These are phyloP conservation scores for Tribolium castaneum DNA, from an alignment of 1,140 invertebrate species.

Conservation along the genomic window DNA sequence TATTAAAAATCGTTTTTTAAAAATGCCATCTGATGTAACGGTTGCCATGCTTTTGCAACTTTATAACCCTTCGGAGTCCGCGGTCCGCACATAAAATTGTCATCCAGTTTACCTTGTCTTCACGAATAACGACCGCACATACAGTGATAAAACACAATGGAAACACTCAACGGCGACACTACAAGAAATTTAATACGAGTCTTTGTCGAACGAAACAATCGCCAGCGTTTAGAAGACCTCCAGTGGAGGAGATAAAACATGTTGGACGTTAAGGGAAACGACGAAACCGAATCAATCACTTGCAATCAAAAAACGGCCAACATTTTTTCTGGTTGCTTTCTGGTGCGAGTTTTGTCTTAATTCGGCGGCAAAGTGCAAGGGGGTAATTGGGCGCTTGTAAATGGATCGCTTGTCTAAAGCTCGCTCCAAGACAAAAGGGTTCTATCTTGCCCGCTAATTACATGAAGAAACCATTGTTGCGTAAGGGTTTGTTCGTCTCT, in stretches of 20 bases:
- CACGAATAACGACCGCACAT: constrained; percentile 25
- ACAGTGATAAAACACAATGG: constrained; percentile 31
- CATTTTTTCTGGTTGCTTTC: not conserved
- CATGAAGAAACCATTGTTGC: constrained; percentile 56
- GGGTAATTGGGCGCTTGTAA: constrained; percentile 45
- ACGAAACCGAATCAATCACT: not conserved
- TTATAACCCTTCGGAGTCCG: constrained; percentile 45
- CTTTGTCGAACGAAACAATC: constrained; percentile 10
- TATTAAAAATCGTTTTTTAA: constrained; percentile 49
- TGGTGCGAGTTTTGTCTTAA: not conserved
- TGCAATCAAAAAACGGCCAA: not conserved
- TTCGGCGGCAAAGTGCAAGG: constrained; percentile 30
- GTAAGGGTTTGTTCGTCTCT: constrained; percentile 53
- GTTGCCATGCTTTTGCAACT: constrained; percentile 37
- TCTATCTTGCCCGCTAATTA: constrained; percentile 55
- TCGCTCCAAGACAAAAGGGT: constrained; percentile 38
- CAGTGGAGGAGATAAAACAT: constrained; percentile 21
- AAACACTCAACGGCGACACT: constrained; percentile 28
- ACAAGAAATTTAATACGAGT: constrained; percentile 23
- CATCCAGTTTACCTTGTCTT: constrained; percentile 39
- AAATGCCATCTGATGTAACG: constrained; percentile 28
- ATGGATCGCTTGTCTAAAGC: constrained; percentile 40
- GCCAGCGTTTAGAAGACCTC: not conserved
- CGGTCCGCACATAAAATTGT: constrained; percentile 41
- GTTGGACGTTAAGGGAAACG: constrained; percentile 16